These are phyloP conservation scores for Teinopalpus imperialis DNA, from an alignment of 2,888 invertebrate genomes.

Conservation along the genomic window DNA sequence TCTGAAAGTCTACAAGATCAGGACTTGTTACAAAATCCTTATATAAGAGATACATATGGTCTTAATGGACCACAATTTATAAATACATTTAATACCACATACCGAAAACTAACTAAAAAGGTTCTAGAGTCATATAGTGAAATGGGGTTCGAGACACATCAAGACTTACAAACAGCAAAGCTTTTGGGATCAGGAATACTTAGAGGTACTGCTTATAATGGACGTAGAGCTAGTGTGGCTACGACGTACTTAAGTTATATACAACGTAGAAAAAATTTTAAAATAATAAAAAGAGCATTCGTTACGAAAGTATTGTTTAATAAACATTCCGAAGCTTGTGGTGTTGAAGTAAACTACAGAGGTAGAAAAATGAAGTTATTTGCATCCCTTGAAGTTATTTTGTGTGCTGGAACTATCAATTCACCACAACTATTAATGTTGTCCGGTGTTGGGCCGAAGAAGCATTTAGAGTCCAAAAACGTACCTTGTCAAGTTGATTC, in stretches of 20 bases:
- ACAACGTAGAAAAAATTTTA: conserved; percentile 48
- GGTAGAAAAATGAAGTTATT: conserved; percentile 32
- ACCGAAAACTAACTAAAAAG: conserved; percentile 43
- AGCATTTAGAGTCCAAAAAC: conserved; percentile 52
- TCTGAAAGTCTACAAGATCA: conserved; percentile 53
- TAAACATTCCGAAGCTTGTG: conserved; percentile 51
- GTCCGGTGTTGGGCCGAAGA: conserved; percentile 73
- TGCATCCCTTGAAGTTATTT: conserved; percentile 66
- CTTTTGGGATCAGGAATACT: conserved; percentile 71
- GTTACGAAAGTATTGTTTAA: conserved; percentile 77
- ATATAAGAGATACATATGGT: conserved; percentile 53
- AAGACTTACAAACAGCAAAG: conserved; percentile 62
- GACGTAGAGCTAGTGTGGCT: conserved; percentile 70
- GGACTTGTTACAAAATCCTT: conserved; percentile 35
- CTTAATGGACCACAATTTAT: conserved; percentile 65
- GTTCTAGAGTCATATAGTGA: conserved; percentile 53
- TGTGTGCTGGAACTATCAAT: conserved; percentile 72
- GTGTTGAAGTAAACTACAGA: conserved; percentile 54
- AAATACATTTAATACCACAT: conserved; percentile 66
- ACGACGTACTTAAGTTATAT: conserved; percentile 63
- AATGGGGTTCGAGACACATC: conserved; percentile 17
- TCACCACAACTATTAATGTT: conserved; percentile 75
- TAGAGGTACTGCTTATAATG: conserved; percentile 67
- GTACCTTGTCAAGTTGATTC: conserved; percentile 58
- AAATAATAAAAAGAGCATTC: conserved; percentile 65